Evolutionary conservation across 2,113 vertebrate genomes (phyloP).

Genomic region (Ophiodon elongatus): DNA sequence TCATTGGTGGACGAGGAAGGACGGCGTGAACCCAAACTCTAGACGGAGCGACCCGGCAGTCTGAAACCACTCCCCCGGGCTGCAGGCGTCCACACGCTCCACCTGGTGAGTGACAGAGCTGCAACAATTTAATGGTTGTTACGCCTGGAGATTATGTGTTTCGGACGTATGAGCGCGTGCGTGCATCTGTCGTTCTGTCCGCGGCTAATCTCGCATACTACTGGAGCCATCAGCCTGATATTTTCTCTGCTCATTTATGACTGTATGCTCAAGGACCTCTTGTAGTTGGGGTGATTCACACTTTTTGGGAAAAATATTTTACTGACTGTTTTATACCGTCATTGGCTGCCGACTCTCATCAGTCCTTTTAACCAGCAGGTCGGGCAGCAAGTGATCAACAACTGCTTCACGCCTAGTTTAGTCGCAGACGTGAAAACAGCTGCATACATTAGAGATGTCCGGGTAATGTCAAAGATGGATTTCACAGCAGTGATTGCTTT

Average conservation of each 20-base stretch:
- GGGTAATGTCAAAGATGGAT: neutral
- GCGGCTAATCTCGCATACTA: too few species aligned
- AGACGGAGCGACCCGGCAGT: neutral
- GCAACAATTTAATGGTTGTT: neutral
- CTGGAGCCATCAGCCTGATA: too few species aligned
- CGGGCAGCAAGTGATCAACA: too few species aligned
- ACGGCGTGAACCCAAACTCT: neutral
- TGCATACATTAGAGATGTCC: neutral
- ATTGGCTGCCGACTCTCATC: too few species aligned
- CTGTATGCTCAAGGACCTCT: too few species aligned
- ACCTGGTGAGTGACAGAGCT: conserved; percentile 45
- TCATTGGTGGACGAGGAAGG: neutral
- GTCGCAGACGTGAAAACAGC: neutral
- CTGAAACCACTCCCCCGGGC: conserved; percentile 22
- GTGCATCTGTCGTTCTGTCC: neutral
- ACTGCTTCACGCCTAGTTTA: too few species aligned
- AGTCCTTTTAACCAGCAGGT: too few species aligned
- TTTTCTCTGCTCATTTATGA: too few species aligned
- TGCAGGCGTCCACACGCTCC: conserved; percentile 16
- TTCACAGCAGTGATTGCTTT: neutral
- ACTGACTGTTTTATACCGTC: too few species aligned
- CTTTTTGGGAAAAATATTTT: too few species aligned
- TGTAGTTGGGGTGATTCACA: too few species aligned
- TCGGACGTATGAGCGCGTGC: neutral
- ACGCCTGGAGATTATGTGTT: neutral